A percentile compares a stretch with the other conserved stretches of the same genome.
Conservation (phyloP, 2,113 vertebrate species). For the Miniopterus natalensis region DNA sequence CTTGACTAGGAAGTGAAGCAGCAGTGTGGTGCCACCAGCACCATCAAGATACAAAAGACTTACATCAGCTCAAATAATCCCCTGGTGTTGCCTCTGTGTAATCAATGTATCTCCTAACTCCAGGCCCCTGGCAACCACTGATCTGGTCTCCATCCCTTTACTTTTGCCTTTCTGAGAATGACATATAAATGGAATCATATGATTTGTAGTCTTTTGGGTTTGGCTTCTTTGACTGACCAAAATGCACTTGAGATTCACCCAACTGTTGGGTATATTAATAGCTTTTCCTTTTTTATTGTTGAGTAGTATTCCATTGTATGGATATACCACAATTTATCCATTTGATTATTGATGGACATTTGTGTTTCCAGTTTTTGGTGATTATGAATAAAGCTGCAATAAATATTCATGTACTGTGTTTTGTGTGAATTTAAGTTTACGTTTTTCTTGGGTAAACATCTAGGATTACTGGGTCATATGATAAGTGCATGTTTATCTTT, state of each 20-base stretch:
- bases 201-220: not conserved
- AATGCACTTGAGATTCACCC: not conserved
- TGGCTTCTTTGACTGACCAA: constrained; percentile 6
- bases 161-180: constrained; percentile 27
- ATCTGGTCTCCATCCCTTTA: not conserved
- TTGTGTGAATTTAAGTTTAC: not conserved
- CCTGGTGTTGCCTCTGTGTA: not conserved
- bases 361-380: not conserved
- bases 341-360: not conserved
- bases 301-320: not conserved
- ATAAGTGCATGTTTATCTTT: not conserved
- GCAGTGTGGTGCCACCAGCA: not conserved
- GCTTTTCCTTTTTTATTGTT: not conserved
- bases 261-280: not conserved
- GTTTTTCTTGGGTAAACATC: not conserved
- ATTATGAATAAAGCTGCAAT: not conserved
- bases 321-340: not conserved
- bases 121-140: not conserved
- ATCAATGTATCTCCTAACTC: not conserved
- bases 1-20: not conserved
- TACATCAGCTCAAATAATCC: not conserved
- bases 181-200: not conserved
- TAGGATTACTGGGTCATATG: not conserved
- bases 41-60: not conserved
- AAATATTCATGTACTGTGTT: not conserved